Percentiles rank a stretch among this genome's conserved stretches.
phyloP scores from a whole-genome alignment of 2,113 vertebrate genomes.

The Naja naja region DNA sequence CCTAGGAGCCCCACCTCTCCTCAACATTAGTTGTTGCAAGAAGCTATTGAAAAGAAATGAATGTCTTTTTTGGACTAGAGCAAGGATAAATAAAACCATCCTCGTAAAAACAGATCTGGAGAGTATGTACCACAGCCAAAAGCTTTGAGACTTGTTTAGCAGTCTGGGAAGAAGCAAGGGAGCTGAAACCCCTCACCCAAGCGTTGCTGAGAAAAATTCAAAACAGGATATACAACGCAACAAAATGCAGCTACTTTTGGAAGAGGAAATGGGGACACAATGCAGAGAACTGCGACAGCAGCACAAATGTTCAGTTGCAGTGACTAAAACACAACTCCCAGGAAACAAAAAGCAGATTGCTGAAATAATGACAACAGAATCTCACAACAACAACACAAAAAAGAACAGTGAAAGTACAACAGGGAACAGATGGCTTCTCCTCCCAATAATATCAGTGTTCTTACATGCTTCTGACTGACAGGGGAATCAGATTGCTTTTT shows the following conservation, averaged over 20 bases:
- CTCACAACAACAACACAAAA: constrained; percentile 34
- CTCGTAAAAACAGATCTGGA: constrained; percentile 27
- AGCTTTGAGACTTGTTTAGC: constrained; percentile 27
- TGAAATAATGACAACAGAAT: constrained; percentile 51
- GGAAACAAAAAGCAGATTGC: constrained; percentile 59
- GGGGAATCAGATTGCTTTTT: constrained; percentile 41
- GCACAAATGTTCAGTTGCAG: constrained; percentile 19
- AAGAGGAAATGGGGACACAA: constrained; percentile 27
- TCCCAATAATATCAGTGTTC: constrained; percentile 31
- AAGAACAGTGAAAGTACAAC: constrained; percentile 39
- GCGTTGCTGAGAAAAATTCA: constrained; percentile 36
- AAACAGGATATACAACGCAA: constrained; percentile 39
- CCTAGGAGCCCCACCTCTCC: background rate
- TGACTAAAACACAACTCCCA: constrained; percentile 39
- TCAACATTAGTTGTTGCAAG: constrained; percentile 1
- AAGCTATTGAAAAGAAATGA: constrained; percentile 11
- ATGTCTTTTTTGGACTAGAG: constrained; percentile 21
- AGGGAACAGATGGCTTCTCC: constrained; percentile 56
- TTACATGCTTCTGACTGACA: constrained; percentile 8
- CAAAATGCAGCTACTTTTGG: constrained; percentile 16
- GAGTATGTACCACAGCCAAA: constrained; percentile 20
- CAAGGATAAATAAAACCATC: background rate
- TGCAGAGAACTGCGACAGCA: constrained; percentile 35
- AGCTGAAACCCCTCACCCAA: constrained; percentile 37
- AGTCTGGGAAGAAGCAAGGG: constrained; percentile 34